These are phyloP conservation scores for Netelia melanura DNA, from an alignment of 2,888 invertebrate genomes.

Conservation along the genomic window DNA sequence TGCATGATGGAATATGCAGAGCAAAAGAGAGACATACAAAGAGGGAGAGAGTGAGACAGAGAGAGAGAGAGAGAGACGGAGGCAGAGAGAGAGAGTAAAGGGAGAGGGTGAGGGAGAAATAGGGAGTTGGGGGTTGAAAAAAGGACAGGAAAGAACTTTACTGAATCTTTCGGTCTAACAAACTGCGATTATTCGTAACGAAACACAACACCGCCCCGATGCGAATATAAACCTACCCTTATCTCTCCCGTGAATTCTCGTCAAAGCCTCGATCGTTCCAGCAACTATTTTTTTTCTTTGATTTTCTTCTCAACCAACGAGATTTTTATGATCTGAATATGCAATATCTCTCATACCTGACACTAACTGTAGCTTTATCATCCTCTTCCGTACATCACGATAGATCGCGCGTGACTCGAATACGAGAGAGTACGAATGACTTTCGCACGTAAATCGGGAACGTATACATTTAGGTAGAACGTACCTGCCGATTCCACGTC, in stretches of 20 bases:
- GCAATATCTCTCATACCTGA: neutral
- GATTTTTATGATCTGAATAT: neutral
- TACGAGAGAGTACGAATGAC: constrained; percentile 13
- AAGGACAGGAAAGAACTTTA: constrained; percentile 55
- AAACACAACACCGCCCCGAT: constrained; percentile 69
- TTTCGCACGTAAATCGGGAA: neutral
- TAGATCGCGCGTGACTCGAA: constrained; percentile 13
- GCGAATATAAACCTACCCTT: constrained; percentile 50
- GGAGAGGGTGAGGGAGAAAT: constrained; percentile 2
- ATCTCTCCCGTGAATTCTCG: constrained; percentile 17
- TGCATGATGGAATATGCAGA: constrained; percentile 79
- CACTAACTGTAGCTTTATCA: neutral
- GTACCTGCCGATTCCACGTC: neutral
- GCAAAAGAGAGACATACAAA: constrained; percentile 55
- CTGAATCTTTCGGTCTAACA: constrained; percentile 73
- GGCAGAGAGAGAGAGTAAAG: neutral
- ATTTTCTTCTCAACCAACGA: neutral
- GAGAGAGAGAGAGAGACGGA: neutral
- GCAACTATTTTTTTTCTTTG: neutral
- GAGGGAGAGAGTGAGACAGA: neutral
- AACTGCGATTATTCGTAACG: constrained; percentile 77
- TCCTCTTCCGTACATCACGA: constrained; percentile 3
- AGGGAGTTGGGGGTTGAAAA: neutral
- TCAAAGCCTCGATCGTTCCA: neutral
- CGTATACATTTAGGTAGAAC: neutral